A percentile compares a stretch with the other conserved stretches of the same genome.
Conservation (phyloP, 2,888 invertebrate genomes). For the Drosophila affinis region DNA sequence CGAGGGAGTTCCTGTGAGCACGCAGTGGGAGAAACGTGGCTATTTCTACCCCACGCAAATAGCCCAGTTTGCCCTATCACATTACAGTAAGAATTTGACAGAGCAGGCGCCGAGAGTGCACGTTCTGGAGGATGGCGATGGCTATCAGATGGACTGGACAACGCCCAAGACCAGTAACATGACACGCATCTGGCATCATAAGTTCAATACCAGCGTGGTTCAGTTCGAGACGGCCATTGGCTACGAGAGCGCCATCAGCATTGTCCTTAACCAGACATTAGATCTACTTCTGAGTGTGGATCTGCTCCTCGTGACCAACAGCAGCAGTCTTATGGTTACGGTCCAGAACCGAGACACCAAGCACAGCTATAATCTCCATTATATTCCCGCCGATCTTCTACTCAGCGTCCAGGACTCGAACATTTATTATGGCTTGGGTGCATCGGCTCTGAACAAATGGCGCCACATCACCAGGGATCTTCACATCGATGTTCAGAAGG, state of each 20-base stretch:
- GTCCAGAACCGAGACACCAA: slow-evolving; percentile 91
- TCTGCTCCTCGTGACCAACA: slow-evolving; percentile 89
- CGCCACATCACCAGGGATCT: slow-evolving; percentile 93
- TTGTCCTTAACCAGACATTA: slow-evolving; percentile 84
- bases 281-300: slow-evolving; percentile 92
- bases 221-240: slow-evolving; percentile 90
- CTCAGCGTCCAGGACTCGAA: slow-evolving; percentile 91
- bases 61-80: slow-evolving; percentile 98
- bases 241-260: slow-evolving; percentile 88
- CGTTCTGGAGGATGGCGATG: slow-evolving; percentile 90
- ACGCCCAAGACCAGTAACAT: slow-evolving; percentile 89
- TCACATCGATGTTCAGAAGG: slow-evolving; percentile 95
- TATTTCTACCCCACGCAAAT: slow-evolving; percentile 99
- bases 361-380: slow-evolving; percentile 92
- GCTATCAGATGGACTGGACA: slow-evolving; percentile 88
- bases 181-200: slow-evolving; percentile 86
- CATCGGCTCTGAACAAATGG: slow-evolving; percentile 87
- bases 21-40: slow-evolving; percentile 97
- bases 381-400: slow-evolving; percentile 89
- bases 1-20: slow-evolving; percentile 97
- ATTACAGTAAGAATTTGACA: slow-evolving; percentile 97
- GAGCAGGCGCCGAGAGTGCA: slow-evolving; percentile 91
- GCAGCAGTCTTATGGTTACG: slow-evolving; percentile 90
- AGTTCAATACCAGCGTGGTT: slow-evolving; percentile 87
- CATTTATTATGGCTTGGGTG: slow-evolving; percentile 94